Conservation (phyloP, 2,797 vertebrate genomes). For the Rhinoraja longicauda region DNA sequence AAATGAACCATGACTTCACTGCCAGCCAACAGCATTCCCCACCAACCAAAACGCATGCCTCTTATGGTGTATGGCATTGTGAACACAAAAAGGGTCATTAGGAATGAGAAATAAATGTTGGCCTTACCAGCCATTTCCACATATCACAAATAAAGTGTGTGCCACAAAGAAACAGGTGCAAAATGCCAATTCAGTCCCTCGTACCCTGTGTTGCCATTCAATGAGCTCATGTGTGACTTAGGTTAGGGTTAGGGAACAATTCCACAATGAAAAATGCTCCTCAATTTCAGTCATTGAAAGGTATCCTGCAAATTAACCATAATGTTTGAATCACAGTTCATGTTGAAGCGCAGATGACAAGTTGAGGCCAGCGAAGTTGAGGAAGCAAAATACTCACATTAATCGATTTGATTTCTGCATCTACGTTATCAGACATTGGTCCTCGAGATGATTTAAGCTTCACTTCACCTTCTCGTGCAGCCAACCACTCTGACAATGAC, state of each 20-base stretch:
- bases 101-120: too few species aligned
- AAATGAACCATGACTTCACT: too few species aligned
- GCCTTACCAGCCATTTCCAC: too few species aligned
- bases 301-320: neutral
- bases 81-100: too few species aligned
- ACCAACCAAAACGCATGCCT: too few species aligned
- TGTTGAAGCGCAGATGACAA: neutral
- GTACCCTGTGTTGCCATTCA: neutral
- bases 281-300: neutral
- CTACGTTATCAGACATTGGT: constrained; percentile 76
- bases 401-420: constrained; percentile 83
- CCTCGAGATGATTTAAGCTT: constrained; percentile 76
- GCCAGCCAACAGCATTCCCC: too few species aligned
- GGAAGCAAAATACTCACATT: constrained; percentile 66
- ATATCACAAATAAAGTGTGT: neutral
- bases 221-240: neutral
- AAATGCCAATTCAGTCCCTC: neutral
- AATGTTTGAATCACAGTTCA: neutral
- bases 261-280: neutral
- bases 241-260: too few species aligned
- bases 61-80: too few species aligned
- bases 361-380: too few species aligned
- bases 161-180: neutral
- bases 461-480: constrained; percentile 64
- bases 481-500: constrained; percentile 78